phyloP scores from a whole-genome alignment of 2,888 invertebrate species.

The Meloe dianella region DNA sequence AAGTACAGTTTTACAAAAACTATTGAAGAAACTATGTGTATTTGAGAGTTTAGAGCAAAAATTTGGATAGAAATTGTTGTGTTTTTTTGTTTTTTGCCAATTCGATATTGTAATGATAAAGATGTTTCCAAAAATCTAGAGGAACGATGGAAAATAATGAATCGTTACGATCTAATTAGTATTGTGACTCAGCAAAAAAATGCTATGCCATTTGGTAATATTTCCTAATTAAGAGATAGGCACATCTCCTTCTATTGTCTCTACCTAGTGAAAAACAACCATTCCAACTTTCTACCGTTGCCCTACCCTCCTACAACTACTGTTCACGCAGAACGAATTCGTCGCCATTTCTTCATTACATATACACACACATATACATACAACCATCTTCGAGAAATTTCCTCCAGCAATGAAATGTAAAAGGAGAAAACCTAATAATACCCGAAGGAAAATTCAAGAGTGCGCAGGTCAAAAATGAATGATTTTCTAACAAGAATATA shows the following conservation, averaged over 20 bases:
- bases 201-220: too few relatives aligned
- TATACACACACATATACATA: neutral
- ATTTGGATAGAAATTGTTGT: too few relatives aligned
- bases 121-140: too few relatives aligned
- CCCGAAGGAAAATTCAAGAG: slow-evolving; percentile 16
- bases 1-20: too few relatives aligned
- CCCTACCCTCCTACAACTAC: neutral
- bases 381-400: neutral
- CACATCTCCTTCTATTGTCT: neutral
- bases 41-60: too few relatives aligned
- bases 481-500: slow-evolving; percentile 36
- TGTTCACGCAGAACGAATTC: neutral
- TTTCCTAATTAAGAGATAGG: too few relatives aligned
- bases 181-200: too few relatives aligned
- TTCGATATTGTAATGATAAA: too few relatives aligned
- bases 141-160: too few relatives aligned
- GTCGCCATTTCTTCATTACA: neutral
- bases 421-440: slow-evolving; percentile 5
- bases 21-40: too few relatives aligned
- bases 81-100: too few relatives aligned
- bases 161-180: too few relatives aligned
- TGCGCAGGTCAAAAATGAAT: slow-evolving; percentile 46
- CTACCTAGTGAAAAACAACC: neutral
- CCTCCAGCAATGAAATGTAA: slow-evolving; percentile 2
- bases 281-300: neutral